phyloP scores from a whole-genome alignment of 2,888 invertebrate genomes.

The Hedychridium roseum region DNA sequence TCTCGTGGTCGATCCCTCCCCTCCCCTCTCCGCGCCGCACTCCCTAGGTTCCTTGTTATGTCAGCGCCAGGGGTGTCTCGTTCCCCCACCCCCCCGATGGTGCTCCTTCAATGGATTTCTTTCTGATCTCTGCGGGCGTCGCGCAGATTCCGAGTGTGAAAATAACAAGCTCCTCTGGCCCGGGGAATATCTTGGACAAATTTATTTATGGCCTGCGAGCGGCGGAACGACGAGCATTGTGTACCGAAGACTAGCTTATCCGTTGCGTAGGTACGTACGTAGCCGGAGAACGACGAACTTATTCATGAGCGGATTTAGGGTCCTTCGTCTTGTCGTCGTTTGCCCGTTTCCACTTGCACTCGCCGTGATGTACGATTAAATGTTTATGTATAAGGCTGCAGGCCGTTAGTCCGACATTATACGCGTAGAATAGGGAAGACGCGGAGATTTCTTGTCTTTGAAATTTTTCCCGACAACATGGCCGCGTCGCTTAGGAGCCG shows the following conservation, averaged over 20 bases:
- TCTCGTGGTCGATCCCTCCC: slow-evolving; percentile 16
- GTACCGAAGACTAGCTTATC: slow-evolving; percentile 20
- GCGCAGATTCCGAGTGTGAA: slow-evolving; percentile 49
- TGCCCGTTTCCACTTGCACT: slow-evolving; percentile 18
- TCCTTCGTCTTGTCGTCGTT: slow-evolving; percentile 14
- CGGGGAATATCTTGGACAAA: slow-evolving; percentile 41
- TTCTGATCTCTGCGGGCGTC: too few species aligned
- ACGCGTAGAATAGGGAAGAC: slow-evolving; percentile 3
- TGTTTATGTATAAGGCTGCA: slow-evolving; percentile 14
- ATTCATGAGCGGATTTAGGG: slow-evolving; percentile 22
- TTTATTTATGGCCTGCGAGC: slow-evolving; percentile 42
- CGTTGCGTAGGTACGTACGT: slow-evolving; percentile 14
- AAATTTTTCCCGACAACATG: too few species aligned
- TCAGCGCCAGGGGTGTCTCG: slow-evolving; percentile 43
- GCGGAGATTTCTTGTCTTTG: not conserved
- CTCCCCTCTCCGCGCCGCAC: slow-evolving; percentile 18
- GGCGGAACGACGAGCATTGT: slow-evolving; percentile 18
- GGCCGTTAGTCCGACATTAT: slow-evolving; percentile 7
- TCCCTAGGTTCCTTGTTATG: slow-evolving; percentile 54
- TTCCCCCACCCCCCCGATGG: slow-evolving; percentile 9
- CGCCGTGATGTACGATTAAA: slow-evolving; percentile 14
- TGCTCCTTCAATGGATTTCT: slow-evolving; percentile 48
- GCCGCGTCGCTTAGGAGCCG: too few species aligned
- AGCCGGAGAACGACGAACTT: slow-evolving; percentile 11
- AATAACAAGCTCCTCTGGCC: slow-evolving; percentile 56